These are phyloP conservation scores for Machimus atricapillus DNA, from an alignment of 2,888 invertebrate species.

Conservation along the genomic window DNA sequence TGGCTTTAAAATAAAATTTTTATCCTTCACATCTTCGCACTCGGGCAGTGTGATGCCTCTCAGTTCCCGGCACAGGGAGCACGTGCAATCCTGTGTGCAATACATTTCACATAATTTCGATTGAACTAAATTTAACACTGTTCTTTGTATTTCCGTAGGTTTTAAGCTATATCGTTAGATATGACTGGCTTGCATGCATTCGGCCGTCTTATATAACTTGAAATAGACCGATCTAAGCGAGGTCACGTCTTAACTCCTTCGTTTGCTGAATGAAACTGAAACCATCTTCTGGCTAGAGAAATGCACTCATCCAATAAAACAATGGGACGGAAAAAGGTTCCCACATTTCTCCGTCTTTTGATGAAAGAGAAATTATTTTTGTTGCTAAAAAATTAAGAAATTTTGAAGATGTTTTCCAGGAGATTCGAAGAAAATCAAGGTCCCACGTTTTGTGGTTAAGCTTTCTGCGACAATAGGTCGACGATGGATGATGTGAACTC, in stretches of 20 bases:
- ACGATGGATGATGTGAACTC: neutral
- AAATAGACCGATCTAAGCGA: neutral
- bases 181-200: neutral
- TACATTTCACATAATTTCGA: conserved; percentile 58
- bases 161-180: neutral
- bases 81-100: conserved; percentile 76
- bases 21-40: neutral
- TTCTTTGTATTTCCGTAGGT: neutral
- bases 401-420: conserved; percentile 3
- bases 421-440: conserved; percentile 7
- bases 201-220: neutral
- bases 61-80: conserved; percentile 78
- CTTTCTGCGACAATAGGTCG: conserved; percentile 1
- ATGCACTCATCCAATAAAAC: conserved; percentile 50
- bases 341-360: conserved; percentile 46
- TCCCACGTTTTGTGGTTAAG: neutral
- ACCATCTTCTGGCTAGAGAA: conserved; percentile 14
- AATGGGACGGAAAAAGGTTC: conserved; percentile 55
- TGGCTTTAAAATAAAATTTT: conserved; percentile 50
- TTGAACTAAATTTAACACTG: neutral
- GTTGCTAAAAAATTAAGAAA: conserved; percentile 7
- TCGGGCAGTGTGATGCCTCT: conserved; percentile 65
- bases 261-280: conserved; percentile 51
- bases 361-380: conserved; percentile 41
- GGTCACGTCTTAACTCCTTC: conserved; percentile 48